These are phyloP conservation scores for Spinibarbus caldwelli DNA, from an alignment of 2,797 vertebrate genomes.

Conservation along the genomic window DNA sequence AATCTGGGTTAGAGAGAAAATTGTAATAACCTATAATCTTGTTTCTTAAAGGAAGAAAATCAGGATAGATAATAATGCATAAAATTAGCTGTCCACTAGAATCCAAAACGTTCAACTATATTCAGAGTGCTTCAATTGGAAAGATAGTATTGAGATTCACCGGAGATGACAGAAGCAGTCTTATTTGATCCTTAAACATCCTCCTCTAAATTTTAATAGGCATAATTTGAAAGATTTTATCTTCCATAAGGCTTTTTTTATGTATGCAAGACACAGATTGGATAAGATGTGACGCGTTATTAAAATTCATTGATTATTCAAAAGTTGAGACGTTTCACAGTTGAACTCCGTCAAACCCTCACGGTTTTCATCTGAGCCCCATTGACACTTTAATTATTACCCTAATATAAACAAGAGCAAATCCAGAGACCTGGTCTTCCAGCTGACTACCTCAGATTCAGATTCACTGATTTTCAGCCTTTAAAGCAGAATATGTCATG, in stretches of 20 bases:
- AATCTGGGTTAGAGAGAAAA: background rate
- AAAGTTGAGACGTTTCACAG: background rate
- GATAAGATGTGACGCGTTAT: slow-evolving; percentile 3
- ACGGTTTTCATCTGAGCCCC: background rate
- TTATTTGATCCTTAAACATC: slow-evolving; percentile 23
- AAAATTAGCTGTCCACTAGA: background rate
- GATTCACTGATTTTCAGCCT: background rate
- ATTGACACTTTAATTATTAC: background rate
- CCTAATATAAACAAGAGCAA: background rate
- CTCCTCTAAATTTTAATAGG: slow-evolving; percentile 1
- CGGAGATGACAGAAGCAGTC: background rate
- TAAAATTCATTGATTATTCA: background rate
- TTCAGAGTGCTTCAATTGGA: background rate
- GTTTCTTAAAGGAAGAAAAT: background rate
- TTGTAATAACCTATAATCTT: background rate
- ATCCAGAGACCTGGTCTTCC: background rate
- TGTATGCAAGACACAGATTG: background rate
- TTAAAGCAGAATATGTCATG: background rate
- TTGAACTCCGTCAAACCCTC: background rate
- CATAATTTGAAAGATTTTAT: background rate
- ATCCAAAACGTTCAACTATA: background rate
- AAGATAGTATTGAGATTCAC: slow-evolving; percentile 8
- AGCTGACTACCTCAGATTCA: background rate
- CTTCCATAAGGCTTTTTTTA: background rate
- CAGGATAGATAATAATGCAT: background rate